Conservation (phyloP, 2,113 vertebrate species). For the Neopipo cinnamomea region DNA sequence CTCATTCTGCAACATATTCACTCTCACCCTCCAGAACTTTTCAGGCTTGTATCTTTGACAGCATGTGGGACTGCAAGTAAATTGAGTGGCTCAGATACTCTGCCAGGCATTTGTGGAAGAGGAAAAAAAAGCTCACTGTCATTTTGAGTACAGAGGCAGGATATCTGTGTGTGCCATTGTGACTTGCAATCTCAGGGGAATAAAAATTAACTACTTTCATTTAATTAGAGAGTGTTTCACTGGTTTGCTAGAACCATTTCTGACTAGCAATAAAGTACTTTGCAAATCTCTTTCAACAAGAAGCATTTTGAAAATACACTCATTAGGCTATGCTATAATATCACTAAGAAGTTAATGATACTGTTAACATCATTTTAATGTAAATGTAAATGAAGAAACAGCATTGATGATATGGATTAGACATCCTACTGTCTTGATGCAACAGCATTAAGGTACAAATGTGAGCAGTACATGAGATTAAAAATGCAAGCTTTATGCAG, state of each 20-base stretch:
- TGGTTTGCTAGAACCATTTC: background rate
- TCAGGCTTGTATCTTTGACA: background rate
- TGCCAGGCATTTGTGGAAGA: background rate
- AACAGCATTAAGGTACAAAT: background rate
- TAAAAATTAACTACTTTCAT: background rate
- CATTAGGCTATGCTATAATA: background rate
- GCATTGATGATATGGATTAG: background rate
- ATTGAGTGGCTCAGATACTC: background rate
- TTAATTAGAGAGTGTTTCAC: background rate
- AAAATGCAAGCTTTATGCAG: background rate
- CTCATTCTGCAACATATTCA: background rate
- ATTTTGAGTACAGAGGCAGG: background rate
- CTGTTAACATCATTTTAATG: background rate
- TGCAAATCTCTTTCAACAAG: background rate
- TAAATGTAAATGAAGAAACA: background rate
- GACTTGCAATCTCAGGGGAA: background rate
- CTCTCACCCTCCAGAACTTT: background rate
- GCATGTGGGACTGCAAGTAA: background rate
- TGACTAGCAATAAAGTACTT: background rate
- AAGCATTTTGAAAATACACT: background rate
- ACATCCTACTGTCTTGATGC: background rate
- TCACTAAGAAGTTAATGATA: background rate
- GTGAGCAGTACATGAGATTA: background rate
- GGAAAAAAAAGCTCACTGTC: background rate
- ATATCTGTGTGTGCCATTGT: background rate